Evolutionary conservation across 2,797 vertebrate species (phyloP), one percentile per base, ranked within the genome.

Genomic region (Falco cherrug): DNA sequence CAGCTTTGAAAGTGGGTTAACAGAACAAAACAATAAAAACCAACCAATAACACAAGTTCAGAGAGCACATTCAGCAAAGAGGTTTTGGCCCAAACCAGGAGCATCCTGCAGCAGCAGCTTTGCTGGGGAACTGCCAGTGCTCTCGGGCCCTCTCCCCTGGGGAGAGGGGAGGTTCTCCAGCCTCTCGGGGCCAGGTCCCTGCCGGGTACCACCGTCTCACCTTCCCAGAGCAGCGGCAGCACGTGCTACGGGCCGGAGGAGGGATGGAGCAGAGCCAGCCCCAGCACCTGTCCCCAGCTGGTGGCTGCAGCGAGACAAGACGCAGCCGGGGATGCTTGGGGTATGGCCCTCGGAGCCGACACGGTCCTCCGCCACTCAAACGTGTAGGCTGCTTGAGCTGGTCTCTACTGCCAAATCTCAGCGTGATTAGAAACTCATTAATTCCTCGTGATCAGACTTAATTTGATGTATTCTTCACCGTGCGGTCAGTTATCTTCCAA

Each of bases 1-100:
- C 87, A 33, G 56, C 77, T 67, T 2, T 26, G 5, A 0, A 53
- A 76, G 64, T 1, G 28, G 64, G 56, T 33, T 17, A 21, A 17
- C 1, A 70, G 12, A 12, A 11, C 3, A 5, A 35, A 35, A 10
- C 10, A 5, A 31, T 22, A 10, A 1, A 25, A 13, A 16, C 26
- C 6, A 13, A 19, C 10, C 3, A 29, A 51, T 3, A 57, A 14
- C 0, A 0, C 0, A 2, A 86, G 15, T 20, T 15, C 33, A 22
- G 69, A 41, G 60, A 37, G 68, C 61, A 5, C 31, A 0, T 29
- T 14, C 54, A 33, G 1, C 81, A 64, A 9, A 6, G 22, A 69
- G 56, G 39, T 7, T 43, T 1, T 33, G 53, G 47, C 59, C 50
- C 78, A 54, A 60, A 33, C 25, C 39, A 19, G 75, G 35, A 88